Base-by-base conservation (phyloP, 2,113 vertebrate genomes). In the Cervus canadensis region DNA sequence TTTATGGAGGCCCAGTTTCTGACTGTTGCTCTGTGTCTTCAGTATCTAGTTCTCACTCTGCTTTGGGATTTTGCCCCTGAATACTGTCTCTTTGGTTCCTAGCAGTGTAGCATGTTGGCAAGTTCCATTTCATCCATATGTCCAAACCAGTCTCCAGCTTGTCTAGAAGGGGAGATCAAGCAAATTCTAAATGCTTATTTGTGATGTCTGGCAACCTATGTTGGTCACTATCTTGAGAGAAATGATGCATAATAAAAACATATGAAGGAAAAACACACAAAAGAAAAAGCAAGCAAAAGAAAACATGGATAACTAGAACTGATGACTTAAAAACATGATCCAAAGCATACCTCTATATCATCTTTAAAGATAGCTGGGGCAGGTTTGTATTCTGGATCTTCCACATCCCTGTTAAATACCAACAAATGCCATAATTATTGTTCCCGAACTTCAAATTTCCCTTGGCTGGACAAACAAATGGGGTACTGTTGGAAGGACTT, bases 331-430 rank as follows among this genome's bases (percentile, higher is more conserved):
- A 91, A 74, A 30, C 26, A 33, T 25, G 8, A 84, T 83, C 86
- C 45, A 97, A 97, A 57, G 11, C 94, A 86, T 99, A 99, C 99
- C 99, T 99, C 99, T 98, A 99, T 99, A 91, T 99, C 99, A 97
- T 99, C 99, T 98, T 99, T 99, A 96, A 99, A 98, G 98, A 99
- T 93, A n/a, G 99, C 99, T 71, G 99, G 99, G 96, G 99, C 99
- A 95, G 99, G 99, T 98, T 99, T 99, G 97, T 99, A 99, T 97
- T 99, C 99, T 91, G 99, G 99, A 98, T 99, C 99, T 98, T 99
- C 99, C 96, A 99, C 99, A 98, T 99, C 99, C 96, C 99, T 99
- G 98, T 98, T 94, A 94, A 89, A 99, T 95, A 96, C 87, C 56
- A 98, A 97, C 7, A 98, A 97, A 88, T 40, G n/a, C 43, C 93